Conservation (phyloP, 2,888 invertebrate species). For the Callosobruchus maculatus region DNA sequence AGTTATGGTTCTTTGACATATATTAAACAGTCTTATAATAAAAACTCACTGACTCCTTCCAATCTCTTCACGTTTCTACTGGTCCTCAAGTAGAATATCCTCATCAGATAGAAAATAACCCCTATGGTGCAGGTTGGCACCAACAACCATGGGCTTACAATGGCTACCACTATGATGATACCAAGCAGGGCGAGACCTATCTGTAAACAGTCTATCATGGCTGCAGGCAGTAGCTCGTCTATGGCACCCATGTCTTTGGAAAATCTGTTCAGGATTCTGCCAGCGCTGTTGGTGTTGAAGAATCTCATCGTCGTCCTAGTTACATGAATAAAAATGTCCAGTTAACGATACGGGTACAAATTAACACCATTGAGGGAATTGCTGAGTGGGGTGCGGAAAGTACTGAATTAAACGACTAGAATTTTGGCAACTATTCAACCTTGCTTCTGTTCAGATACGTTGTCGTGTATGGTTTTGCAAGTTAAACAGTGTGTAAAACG, state of each 20-base stretch:
- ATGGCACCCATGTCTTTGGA: constrained; percentile 80
- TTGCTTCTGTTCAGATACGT: too few species aligned
- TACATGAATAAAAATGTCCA: too few species aligned
- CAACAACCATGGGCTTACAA: constrained; percentile 66
- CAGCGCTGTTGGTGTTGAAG: constrained; percentile 75
- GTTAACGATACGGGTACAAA: too few species aligned
- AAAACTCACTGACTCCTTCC: constrained; percentile 53
- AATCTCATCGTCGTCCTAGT: constrained; percentile 63
- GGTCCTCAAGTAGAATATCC: constrained; percentile 64
- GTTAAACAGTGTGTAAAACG: too few species aligned
- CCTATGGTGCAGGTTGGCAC: constrained; percentile 61
- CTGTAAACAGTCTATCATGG: constrained; percentile 61
- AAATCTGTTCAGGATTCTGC: constrained; percentile 77
- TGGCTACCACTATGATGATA: constrained; percentile 67
- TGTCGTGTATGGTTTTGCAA: too few species aligned
- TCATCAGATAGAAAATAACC: constrained; percentile 60
- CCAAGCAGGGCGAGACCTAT: constrained; percentile 69
- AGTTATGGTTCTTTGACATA: too few species aligned
- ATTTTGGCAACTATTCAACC: too few species aligned
- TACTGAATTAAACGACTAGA: too few species aligned
- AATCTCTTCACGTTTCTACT: constrained; percentile 69
- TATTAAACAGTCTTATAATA: too few species aligned
- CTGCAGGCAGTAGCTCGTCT: constrained; percentile 68
- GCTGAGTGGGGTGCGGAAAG: too few species aligned
- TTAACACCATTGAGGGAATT: too few species aligned